Evolutionary conservation across 2,888 invertebrate species (phyloP).

Genomic region (Euproctis similis): DNA sequence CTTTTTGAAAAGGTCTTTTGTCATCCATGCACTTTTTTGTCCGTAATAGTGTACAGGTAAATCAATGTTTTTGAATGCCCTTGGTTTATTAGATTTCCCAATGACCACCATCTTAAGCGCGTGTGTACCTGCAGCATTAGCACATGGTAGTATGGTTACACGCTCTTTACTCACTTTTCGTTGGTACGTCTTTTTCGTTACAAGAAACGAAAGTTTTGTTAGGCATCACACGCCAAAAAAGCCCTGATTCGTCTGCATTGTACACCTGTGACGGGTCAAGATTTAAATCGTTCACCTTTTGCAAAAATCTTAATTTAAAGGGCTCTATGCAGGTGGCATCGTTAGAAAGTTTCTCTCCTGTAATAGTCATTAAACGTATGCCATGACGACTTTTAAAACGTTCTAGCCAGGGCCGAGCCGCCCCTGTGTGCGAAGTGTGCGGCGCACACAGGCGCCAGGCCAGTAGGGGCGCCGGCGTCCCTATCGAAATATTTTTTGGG

Average conservation of each 20-base stretch:
- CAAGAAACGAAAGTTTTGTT: background rate
- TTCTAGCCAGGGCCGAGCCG: no score
- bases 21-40: constrained; percentile 13
- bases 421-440: no score
- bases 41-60: constrained; percentile 11
- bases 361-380: constrained; percentile 16
- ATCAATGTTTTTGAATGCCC: constrained; percentile 17
- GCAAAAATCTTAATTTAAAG: background rate
- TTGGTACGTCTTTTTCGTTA: background rate
- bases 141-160: background rate
- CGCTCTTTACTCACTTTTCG: background rate
- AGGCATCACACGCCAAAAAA: background rate
- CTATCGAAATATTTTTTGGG: no score
- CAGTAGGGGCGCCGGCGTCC: no score
- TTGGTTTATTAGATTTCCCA: constrained; percentile 10
- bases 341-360: constrained; percentile 3
- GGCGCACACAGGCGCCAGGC: no score
- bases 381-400: constrained; percentile 23
- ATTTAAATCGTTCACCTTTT: background rate
- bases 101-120: constrained; percentile 14
- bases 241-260: background rate
- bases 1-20: constrained; percentile 11
- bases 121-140: constrained; percentile 1
- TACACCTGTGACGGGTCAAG: no score
- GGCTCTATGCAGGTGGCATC: background rate